Conservation (phyloP, 2,113 vertebrate genomes). For the Sinocyclocheilus rhinocerous region DNA sequence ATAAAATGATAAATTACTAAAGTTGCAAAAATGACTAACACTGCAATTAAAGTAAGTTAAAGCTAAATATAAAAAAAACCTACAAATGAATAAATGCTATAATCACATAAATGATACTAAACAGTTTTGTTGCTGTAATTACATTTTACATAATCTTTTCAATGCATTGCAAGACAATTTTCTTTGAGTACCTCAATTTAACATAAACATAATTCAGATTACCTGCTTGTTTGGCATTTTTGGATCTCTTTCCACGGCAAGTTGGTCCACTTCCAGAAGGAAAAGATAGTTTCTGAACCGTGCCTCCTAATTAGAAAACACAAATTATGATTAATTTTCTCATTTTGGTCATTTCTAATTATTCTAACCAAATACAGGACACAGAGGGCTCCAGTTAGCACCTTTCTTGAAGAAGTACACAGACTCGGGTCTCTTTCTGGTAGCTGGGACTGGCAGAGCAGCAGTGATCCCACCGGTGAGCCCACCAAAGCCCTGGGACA, state of each 20-base stretch:
- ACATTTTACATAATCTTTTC: background rate
- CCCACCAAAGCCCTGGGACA: constrained; percentile 85
- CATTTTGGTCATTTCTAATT: background rate
- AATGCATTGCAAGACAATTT: background rate
- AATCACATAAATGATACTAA: too few species aligned
- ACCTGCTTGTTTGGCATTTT: constrained; percentile 43
- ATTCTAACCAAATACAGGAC: background rate
- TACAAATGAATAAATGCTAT: too few species aligned
- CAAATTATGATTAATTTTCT: background rate
- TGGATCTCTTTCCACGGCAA: constrained; percentile 68
- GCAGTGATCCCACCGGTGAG: constrained; percentile 81
- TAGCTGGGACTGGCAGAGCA: constrained; percentile 79
- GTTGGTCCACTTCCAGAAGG: constrained; percentile 71
- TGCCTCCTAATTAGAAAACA: constrained; percentile 75
- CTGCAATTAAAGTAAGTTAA: too few species aligned
- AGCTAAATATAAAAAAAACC: too few species aligned
- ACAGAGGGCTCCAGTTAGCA: constrained; percentile 44
- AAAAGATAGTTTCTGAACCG: constrained; percentile 82
- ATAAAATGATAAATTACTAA: background rate
- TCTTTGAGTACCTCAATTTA: background rate
- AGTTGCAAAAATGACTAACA: background rate
- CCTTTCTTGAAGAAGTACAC: constrained; percentile 91
- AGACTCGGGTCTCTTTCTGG: constrained; percentile 78
- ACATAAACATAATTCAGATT: background rate
- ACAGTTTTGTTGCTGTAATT: too few species aligned